Percentiles rank a stretch among this genome's conserved stretches.
Conservation (phyloP, 2,113 vertebrate species). For the Carlito syrichta region DNA sequence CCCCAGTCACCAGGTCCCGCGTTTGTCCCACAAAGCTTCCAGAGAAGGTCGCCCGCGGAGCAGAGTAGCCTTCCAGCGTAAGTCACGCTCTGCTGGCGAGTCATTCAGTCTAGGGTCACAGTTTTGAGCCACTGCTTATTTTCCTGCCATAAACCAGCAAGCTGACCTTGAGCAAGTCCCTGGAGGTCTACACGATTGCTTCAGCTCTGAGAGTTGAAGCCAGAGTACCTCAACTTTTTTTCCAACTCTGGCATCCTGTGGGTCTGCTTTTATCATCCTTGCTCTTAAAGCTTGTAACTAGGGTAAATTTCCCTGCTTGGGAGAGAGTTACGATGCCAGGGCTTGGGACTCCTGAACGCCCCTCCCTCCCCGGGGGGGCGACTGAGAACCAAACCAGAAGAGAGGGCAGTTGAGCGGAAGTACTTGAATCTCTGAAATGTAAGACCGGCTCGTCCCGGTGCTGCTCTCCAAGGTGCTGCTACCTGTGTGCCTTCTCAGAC, state of each 20-base stretch:
- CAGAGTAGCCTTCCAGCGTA: neutral
- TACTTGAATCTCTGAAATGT: neutral
- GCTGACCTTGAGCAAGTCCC: neutral
- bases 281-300: neutral
- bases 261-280: neutral
- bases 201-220: neutral
- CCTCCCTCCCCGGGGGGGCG: no score
- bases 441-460: neutral
- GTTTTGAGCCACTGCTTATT: neutral
- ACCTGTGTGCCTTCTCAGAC: neutral
- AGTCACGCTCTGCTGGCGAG: neutral
- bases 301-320: neutral
- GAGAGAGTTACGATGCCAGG: neutral
- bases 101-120: neutral
- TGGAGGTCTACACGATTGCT: neutral
- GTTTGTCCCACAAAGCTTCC: neutral
- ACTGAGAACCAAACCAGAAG: neutral
- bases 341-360: neutral
- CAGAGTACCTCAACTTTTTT: neutral
- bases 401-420: neutral
- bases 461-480: conserved; percentile 46
- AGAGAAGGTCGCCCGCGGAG: neutral
- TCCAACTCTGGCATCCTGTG: neutral
- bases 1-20: neutral
- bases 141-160: neutral